Evolutionary conservation across 2,888 invertebrate genomes (phyloP), one percentile per base, ranked within the genome.

Genomic region (Chalcis sispes): DNA sequence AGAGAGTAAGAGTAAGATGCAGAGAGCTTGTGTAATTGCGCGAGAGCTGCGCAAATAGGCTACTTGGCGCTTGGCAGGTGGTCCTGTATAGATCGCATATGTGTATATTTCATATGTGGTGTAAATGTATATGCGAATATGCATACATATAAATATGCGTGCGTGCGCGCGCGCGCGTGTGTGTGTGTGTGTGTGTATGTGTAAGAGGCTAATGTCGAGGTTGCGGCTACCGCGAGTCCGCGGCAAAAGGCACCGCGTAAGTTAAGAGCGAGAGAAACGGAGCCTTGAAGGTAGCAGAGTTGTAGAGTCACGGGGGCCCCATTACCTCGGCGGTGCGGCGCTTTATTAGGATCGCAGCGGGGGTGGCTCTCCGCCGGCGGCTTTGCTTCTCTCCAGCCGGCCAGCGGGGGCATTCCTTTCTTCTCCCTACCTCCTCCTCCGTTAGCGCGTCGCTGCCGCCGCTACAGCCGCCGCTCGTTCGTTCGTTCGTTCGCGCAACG

Each of bases 261-360:
- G n/a, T n/a, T n/a, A n/a, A n/a, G n/a, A n/a, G n/a, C n/a, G n/a
- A 36, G 4, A 36, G 10, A 36, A 36, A 36, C 4, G 36, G 36
- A 7, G 36, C 10, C 4, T 36, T 7, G 4, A 36, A 7, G 10
- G 4, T 7, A 36, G 10, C n/a, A 66, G 66, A 66, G 18, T 23
- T 87, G 88, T 85, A 83, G 82, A 88, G 88, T 88, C 88, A 88
- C 88, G 82, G 86, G 82, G 82, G 84, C 83, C 84, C 86, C 85
- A 88, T 88, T 88, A 88, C 86, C 78, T 69, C 5, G 10, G 69
- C 85, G 84, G 84, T 81, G 82, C 84, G 81, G 84, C 86, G 85
- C 86, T 87, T 87, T 87, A 88, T 88, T 88, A 88, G 86, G 84
- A 85, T 85, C 87, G 80, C 88, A 88, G 87, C 88, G 88, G 88